These are phyloP conservation scores for Arothron firmamentum DNA, from an alignment of 2,113 vertebrate species.

Conservation along the genomic window DNA sequence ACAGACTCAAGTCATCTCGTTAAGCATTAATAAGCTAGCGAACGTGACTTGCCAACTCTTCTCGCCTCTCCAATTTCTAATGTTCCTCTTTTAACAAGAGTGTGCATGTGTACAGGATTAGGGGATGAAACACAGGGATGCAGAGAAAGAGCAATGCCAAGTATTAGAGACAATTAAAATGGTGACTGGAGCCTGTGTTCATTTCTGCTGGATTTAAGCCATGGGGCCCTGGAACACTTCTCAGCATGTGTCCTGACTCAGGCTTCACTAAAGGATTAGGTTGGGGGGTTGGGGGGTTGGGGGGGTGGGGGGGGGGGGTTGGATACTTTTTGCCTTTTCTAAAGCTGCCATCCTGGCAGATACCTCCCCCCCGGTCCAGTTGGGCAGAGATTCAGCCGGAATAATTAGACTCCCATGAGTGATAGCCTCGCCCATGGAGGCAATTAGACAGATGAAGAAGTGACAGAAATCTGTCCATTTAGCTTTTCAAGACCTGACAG, in stretches of 20 bases:
- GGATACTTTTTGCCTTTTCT: constrained; percentile 14
- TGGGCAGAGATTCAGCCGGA: constrained; percentile 30
- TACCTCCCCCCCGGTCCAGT: constrained; percentile 4
- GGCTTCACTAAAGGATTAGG: constrained; percentile 32
- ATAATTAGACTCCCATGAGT: constrained; percentile 54
- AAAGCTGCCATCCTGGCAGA: constrained; percentile 25
- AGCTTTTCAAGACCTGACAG: no score
- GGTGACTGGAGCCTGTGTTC: constrained; percentile 49
- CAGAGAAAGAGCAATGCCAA: constrained; percentile 36
- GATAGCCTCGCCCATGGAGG: constrained; percentile 65
- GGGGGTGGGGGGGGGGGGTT: constrained; percentile 28
- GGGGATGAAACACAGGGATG: constrained; percentile 37
- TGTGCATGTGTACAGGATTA: constrained; percentile 56
- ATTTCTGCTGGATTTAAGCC: constrained; percentile 46
- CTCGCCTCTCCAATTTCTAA: constrained; percentile 49
- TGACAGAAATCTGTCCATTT: constrained; percentile 50
- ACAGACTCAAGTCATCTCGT: constrained; percentile 34
- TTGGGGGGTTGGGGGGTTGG: constrained; percentile 22
- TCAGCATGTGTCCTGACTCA: constrained; percentile 6
- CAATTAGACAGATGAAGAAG: constrained; percentile 62
- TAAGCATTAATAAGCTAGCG: constrained; percentile 39
- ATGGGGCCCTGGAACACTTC: neutral
- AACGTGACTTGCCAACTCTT: constrained; percentile 47
- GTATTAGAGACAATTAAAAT: constrained; percentile 63
- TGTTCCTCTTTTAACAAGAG: constrained; percentile 55